Conservation (phyloP, 2,797 vertebrate genomes). For the Pangasius sanitwongsei region DNA sequence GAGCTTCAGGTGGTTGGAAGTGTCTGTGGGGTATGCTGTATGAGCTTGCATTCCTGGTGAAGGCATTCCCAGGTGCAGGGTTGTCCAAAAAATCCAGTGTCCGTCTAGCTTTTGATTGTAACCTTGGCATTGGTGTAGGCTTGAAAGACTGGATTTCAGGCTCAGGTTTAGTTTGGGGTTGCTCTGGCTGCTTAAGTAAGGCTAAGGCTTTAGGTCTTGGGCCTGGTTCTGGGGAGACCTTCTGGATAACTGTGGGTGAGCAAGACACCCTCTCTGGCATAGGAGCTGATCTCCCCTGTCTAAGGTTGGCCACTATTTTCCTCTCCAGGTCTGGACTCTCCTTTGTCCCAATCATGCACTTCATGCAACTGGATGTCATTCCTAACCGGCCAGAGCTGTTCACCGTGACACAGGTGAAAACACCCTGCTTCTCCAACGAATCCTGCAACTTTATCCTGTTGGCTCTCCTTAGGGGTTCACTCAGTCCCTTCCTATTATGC, state of each 20-base stretch:
- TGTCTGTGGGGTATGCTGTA: slow-evolving; percentile 68
- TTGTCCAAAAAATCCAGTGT: slow-evolving; percentile 62
- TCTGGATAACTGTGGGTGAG: slow-evolving; percentile 53
- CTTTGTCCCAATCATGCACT: slow-evolving; percentile 84
- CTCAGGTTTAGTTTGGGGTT: slow-evolving; percentile 53
- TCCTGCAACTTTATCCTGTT: slow-evolving; percentile 74
- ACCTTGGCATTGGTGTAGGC: slow-evolving; percentile 60
- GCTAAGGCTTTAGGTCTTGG: slow-evolving; percentile 37
- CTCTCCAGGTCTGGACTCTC: slow-evolving; percentile 83
- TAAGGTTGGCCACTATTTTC: slow-evolving; percentile 58
- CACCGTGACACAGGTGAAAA: slow-evolving; percentile 82
- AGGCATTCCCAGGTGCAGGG: slow-evolving; percentile 53
- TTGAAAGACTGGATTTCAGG: slow-evolving; percentile 50
- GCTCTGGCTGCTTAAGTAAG: slow-evolving; percentile 46
- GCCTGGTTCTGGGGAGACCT: slow-evolving; percentile 50
- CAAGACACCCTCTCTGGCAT: slow-evolving; percentile 43
- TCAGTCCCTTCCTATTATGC: slow-evolving; percentile 70
- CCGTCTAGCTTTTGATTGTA: slow-evolving; percentile 59
- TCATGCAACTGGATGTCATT: slow-evolving; percentile 91
- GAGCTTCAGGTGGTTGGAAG: slow-evolving; percentile 60
- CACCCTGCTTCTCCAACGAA: slow-evolving; percentile 71
- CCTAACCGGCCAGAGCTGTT: slow-evolving; percentile 84
- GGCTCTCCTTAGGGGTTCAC: slow-evolving; percentile 80
- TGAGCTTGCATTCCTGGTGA: slow-evolving; percentile 66
- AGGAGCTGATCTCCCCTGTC: not conserved